Percentiles rank a stretch among this genome's conserved stretches.
phyloP scores from a whole-genome alignment of 2,797 vertebrate genomes.

The Gorsachius magnificus region DNA sequence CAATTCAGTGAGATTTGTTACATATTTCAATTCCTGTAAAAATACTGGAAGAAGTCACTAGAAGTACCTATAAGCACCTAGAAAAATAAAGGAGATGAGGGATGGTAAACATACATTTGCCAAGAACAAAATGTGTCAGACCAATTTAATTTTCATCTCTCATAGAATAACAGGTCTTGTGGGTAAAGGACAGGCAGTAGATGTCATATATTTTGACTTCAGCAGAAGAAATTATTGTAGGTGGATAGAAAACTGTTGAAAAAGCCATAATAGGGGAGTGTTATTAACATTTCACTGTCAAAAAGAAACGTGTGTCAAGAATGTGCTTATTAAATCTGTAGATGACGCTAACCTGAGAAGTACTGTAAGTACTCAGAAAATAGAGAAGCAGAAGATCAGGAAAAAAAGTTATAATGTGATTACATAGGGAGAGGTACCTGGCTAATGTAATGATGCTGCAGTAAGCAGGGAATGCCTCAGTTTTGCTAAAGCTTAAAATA shows the following conservation, averaged over 20 bases:
- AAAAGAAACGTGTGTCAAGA: neutral
- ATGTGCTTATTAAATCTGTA: slow-evolving; percentile 24
- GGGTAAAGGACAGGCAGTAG: neutral
- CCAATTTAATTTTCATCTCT: neutral
- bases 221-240: neutral
- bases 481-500: neutral
- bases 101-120: slow-evolving; percentile 9
- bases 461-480: neutral
- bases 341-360: neutral
- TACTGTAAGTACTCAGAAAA: neutral
- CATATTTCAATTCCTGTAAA: neutral
- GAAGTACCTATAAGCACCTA: neutral
- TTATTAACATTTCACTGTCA: slow-evolving; percentile 39
- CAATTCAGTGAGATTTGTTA: neutral
- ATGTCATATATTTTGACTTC: slow-evolving; percentile 34
- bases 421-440: neutral
- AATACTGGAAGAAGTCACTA: neutral
- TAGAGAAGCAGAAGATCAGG: neutral
- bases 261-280: neutral
- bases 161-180: neutral
- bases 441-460: neutral
- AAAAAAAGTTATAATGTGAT: neutral
- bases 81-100: neutral
- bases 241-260: neutral
- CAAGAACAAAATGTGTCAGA: slow-evolving; percentile 39